Conservation (phyloP, 2,113 vertebrate species). For the Eclectus roratus region DNA sequence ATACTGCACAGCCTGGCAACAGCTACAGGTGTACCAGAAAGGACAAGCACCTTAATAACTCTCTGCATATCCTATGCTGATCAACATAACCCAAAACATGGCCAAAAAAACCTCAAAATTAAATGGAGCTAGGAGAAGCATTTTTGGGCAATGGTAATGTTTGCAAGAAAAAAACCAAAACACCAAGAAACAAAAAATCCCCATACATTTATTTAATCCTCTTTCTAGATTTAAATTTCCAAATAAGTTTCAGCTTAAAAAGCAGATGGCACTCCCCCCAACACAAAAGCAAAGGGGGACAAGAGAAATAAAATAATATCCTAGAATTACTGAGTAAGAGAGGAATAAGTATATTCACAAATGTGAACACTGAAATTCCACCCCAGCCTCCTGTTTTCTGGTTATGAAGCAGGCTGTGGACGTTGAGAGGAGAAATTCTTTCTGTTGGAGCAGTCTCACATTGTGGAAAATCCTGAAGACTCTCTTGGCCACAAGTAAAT, state of each 20-base stretch:
- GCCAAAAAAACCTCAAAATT: not conserved
- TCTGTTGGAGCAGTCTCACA: fast-evolving
- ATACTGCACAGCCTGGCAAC: not conserved
- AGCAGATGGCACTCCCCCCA: not conserved
- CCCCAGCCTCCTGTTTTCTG: not conserved
- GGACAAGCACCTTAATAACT: not conserved
- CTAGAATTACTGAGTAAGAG: not conserved
- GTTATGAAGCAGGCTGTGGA: not conserved
- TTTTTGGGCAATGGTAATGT: not conserved
- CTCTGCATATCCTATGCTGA: not conserved
- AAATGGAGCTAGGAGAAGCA: not conserved
- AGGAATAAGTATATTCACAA: not conserved
- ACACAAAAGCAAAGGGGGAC: not conserved
- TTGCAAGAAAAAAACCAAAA: not conserved
- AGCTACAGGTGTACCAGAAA: not conserved
- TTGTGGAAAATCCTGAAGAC: not conserved
- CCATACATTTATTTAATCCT: not conserved
- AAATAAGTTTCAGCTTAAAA: not conserved
- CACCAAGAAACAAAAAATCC: not conserved
- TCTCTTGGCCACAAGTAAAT: not conserved
- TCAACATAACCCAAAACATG: not conserved
- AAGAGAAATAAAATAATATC: not conserved
- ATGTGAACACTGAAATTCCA: not conserved
- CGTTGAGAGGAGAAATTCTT: not conserved
- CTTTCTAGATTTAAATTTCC: not conserved